Conservation (phyloP, 2,797 vertebrate species). For the Xenopus petersii region DNA sequence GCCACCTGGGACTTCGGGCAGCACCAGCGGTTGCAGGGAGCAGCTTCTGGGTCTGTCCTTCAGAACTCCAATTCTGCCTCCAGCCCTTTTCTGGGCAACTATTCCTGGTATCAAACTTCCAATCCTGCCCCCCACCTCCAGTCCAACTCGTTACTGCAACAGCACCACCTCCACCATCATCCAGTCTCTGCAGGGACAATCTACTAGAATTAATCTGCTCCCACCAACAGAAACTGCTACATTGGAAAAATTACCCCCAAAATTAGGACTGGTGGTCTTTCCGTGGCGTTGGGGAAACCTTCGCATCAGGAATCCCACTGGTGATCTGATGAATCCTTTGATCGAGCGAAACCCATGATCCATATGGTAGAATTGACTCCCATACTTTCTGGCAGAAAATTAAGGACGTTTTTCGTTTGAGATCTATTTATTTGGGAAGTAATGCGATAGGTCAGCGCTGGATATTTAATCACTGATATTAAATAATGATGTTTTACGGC, state of each 20-base stretch:
- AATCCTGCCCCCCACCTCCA: conserved; percentile 77
- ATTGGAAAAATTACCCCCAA: conserved; percentile 4
- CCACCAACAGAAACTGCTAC: background rate
- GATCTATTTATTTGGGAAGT: too few species aligned
- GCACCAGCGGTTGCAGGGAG: conserved; percentile 73
- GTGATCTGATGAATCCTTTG: conserved; percentile 40
- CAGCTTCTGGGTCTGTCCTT: conserved; percentile 52
- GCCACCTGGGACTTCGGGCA: conserved; percentile 88
- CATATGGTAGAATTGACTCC: background rate
- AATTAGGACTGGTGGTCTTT: conserved; percentile 15
- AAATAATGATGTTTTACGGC: too few species aligned
- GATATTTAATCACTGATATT: background rate
- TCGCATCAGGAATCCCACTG: conserved; percentile 37
- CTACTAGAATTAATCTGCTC: conserved; percentile 66
- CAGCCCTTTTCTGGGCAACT: conserved; percentile 86
- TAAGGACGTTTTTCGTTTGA: background rate
- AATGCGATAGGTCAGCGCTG: too few species aligned
- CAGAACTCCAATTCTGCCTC: conserved; percentile 73
- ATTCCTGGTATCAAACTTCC: conserved; percentile 88
- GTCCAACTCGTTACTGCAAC: conserved; percentile 72
- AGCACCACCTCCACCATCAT: conserved; percentile 74
- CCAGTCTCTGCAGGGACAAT: conserved; percentile 83
- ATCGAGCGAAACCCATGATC: background rate
- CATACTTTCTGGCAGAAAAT: background rate
- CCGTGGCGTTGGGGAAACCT: conserved; percentile 22